These are phyloP conservation scores for Dryobota labecula DNA, from an alignment of 2,888 invertebrate genomes.

Conservation along the genomic window DNA sequence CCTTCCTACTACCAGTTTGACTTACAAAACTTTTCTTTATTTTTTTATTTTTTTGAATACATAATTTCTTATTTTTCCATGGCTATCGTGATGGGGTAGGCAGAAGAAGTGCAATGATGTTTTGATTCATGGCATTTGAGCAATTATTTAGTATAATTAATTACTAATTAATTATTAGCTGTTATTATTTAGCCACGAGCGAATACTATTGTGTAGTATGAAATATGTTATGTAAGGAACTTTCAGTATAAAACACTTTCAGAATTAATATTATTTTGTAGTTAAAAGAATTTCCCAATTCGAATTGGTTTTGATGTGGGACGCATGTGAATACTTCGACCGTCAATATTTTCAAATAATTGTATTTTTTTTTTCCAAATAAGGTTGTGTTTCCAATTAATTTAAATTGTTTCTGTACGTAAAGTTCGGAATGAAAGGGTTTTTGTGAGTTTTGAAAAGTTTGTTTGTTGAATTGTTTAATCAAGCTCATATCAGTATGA, in stretches of 20 bases:
- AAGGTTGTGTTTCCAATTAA: conserved; percentile 2
- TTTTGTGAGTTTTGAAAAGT: not conserved
- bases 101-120: not conserved
- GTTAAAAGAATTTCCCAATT: not conserved
- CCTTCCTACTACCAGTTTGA: not conserved
- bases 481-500: not conserved
- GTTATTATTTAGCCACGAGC: too few relatives aligned
- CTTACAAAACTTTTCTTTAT: not conserved
- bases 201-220: too few relatives aligned
- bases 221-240: too few relatives aligned
- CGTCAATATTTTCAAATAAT: not conserved
- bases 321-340: too few relatives aligned
- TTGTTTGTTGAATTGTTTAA: not conserved
- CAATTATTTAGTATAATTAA: not conserved
- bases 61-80: not conserved
- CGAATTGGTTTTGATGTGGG: not conserved
- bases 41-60: not conserved
- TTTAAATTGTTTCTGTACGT: conserved; percentile 4
- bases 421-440: not conserved
- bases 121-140: not conserved
- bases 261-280: too few relatives aligned
- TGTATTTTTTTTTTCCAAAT: not conserved
- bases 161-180: too few relatives aligned
- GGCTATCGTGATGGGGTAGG: not conserved
- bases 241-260: too few relatives aligned